Conservation (phyloP, 2,888 invertebrate species). For the Minunthozetes semirufus region DNA sequence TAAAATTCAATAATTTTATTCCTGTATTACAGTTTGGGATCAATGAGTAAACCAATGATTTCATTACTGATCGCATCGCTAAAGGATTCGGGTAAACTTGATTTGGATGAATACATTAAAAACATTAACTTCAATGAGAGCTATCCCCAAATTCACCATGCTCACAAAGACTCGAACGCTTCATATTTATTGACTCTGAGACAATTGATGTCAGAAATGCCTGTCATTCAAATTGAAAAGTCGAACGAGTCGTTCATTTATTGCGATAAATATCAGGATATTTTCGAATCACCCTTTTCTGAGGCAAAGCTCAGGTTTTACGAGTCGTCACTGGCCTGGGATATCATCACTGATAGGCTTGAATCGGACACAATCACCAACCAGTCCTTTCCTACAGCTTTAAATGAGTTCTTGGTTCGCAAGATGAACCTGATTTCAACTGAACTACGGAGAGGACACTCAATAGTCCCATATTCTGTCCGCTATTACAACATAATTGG, state of each 20-base stretch:
- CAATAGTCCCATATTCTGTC: background rate
- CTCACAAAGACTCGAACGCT: constrained; percentile 48
- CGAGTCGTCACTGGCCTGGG: background rate
- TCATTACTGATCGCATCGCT: constrained; percentile 52
- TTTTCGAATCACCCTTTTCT: background rate
- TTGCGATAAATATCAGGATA: background rate
- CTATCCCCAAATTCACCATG: background rate
- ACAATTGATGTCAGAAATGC: constrained; percentile 53
- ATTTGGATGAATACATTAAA: constrained; percentile 53
- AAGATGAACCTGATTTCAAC: background rate
- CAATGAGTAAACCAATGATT: constrained; percentile 56
- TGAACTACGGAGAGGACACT: background rate
- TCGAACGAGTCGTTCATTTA: background rate
- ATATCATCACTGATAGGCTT: background rate
- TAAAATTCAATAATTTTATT: no score
- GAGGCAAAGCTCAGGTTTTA: background rate
- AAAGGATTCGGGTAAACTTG: constrained; percentile 52
- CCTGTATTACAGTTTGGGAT: constrained; percentile 50
- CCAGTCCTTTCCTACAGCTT: background rate
- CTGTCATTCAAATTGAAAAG: constrained; percentile 51
- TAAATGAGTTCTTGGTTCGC: background rate
- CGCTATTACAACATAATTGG: background rate
- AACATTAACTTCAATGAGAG: constrained; percentile 39
- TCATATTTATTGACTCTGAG: constrained; percentile 53
- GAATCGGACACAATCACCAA: background rate